These are phyloP conservation scores for Macaria liturata DNA, from an alignment of 2,888 invertebrate species.

Conservation along the genomic window DNA sequence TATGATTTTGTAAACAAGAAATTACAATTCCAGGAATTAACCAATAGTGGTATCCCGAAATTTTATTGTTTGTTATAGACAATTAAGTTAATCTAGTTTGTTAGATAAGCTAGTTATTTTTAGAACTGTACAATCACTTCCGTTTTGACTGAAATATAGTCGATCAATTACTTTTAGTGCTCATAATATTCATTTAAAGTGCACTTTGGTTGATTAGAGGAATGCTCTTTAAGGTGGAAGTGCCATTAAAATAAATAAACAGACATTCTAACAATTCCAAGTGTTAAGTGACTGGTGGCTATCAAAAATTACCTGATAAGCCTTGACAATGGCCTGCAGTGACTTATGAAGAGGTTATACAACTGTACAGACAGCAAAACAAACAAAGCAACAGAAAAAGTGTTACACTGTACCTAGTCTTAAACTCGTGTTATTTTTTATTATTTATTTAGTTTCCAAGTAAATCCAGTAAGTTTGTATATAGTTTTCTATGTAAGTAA, in stretches of 20 bases:
- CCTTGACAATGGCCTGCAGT: slow-evolving; percentile 68
- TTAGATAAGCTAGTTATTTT: no score
- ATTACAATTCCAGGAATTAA: no score
- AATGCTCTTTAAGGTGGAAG: slow-evolving; percentile 72
- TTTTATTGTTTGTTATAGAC: no score
- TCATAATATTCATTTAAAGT: slow-evolving; percentile 78
- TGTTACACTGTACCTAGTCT: no score
- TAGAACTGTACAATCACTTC: neutral
- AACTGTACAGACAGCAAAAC: slow-evolving; percentile 27
- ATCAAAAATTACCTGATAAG: slow-evolving; percentile 82
- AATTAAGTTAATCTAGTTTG: no score
- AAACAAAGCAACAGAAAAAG: slow-evolving; percentile 9
- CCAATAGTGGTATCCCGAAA: no score
- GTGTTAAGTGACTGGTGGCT: slow-evolving; percentile 80
- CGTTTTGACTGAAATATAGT: slow-evolving; percentile 26
- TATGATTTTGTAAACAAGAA: no score
- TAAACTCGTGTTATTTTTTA: no score
- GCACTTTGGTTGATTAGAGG: slow-evolving; percentile 76
- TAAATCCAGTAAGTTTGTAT: no score
- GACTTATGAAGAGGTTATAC: slow-evolving; percentile 79
- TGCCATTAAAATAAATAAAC: slow-evolving; percentile 80
- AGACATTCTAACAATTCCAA: slow-evolving; percentile 73
- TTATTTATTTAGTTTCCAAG: no score
- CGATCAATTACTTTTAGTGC: slow-evolving; percentile 70
- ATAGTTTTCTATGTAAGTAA: no score